Evolutionary conservation across 2,797 vertebrate genomes (phyloP), one percentile per base, ranked within the genome.

Genomic region (Chromobotia macracanthus): DNA sequence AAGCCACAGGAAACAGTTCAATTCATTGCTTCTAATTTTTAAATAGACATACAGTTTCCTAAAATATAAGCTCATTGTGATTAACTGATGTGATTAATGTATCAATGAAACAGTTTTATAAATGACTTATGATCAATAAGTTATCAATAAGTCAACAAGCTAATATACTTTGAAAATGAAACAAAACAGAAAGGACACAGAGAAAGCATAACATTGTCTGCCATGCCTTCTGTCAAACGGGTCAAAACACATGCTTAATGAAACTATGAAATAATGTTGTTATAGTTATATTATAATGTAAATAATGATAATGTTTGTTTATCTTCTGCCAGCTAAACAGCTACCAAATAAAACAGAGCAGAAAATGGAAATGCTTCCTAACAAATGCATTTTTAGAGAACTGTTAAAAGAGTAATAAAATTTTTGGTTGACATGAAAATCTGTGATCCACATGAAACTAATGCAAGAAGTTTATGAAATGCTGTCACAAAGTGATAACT

Each of bases 221-320:
- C n/a, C 5, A 38, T 56, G 55, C 35, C 71, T 70, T 80, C 51
- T 70, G 66, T 68, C 16, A 41, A 72, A 75, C 23, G 31, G 66
- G 64, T 82, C 73, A 16, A 87, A 83, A 79, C 2, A 19, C 69
- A 79, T 15, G 44, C 58, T 25, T 41, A n/a, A 58, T 71, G 67
- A 31, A 75, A 72, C 70, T 18, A 55, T 53, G 11, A 74, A 82
- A 86, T 88, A 83, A 53, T 82, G n/a, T n/a, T n/a, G n/a, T n/a
- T n/a, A n/a, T n/a, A n/a, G n/a, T n/a, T n/a, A n/a, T n/a, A n/a
- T n/a, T n/a, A n/a, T n/a, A n/a, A n/a, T n/a, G n/a, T n/a, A n/a
- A n/a, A n/a, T n/a, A 85, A 31, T 82, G 74, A 81, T 21, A 51
- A 69, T 72, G 55, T 80, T 53, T 70, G 74, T 44, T 50, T 38